Percentiles rank a stretch among this genome's conserved stretches.
These are phyloP conservation scores for Misgurnus anguillicaudatus DNA, from an alignment of 2,113 vertebrate species.

Conservation along the genomic window DNA sequence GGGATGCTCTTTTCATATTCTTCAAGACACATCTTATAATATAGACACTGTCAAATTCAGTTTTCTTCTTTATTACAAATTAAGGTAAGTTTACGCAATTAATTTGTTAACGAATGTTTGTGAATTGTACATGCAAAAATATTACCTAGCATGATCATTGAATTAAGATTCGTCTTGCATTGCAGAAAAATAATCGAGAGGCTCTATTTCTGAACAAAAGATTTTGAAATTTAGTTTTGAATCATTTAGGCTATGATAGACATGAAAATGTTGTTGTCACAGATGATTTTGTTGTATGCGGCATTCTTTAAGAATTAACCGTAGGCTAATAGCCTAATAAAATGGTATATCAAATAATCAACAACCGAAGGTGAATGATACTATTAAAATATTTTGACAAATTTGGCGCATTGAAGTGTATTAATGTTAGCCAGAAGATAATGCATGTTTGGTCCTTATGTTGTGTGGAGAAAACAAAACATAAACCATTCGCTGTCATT, in stretches of 20 bases:
- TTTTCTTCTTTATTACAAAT: conserved; percentile 70
- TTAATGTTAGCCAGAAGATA: neutral
- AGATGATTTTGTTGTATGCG: no score
- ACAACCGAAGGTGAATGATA: no score
- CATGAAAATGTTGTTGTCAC: no score
- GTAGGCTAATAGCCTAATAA: neutral
- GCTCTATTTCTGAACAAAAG: neutral
- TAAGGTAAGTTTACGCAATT: conserved; percentile 79
- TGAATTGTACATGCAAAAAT: neutral
- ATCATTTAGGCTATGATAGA: neutral
- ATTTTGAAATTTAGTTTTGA: neutral
- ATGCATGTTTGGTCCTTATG: neutral
- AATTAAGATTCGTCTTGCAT: no score
- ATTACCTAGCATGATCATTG: no score
- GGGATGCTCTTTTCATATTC: conserved; percentile 67
- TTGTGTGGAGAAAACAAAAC: neutral
- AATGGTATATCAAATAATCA: neutral
- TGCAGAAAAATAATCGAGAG: no score
- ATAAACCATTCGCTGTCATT: neutral
- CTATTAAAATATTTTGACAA: neutral
- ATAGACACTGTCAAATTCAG: conserved; percentile 70
- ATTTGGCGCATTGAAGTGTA: neutral
- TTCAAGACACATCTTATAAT: conserved; percentile 67
- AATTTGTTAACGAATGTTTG: neutral
- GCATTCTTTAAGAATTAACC: neutral